Conservation (phyloP, 1,140 invertebrate genomes). For the Ips typographus region DNA sequence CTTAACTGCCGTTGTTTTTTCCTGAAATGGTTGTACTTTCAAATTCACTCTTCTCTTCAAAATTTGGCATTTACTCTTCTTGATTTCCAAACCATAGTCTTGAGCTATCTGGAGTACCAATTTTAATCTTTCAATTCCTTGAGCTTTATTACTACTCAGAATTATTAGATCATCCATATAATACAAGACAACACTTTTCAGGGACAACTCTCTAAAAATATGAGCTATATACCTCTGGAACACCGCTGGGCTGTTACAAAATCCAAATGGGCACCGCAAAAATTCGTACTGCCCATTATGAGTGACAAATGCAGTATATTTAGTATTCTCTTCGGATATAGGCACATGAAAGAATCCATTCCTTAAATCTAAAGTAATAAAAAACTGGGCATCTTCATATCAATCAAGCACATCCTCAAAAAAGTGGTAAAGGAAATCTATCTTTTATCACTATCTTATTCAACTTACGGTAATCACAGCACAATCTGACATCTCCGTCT, state of each 20-base stretch:
- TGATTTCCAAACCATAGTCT: conserved; percentile 48
- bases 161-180: conserved; percentile 42
- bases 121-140: conserved; percentile 29
- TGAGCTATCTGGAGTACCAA: conserved; percentile 28
- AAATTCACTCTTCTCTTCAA: conserved; percentile 26
- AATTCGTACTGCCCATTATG: conserved; percentile 43
- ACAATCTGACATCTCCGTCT: conserved; percentile 20
- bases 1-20: conserved; percentile 38
- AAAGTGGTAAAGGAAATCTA: conserved; percentile 45
- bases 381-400: conserved; percentile 39
- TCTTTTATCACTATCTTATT: conserved; percentile 51
- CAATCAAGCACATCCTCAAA: conserved; percentile 48
- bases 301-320: conserved; percentile 42
- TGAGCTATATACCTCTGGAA: conserved; percentile 37
- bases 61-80: conserved; percentile 46
- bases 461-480: conserved; percentile 41
- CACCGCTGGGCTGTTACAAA: conserved; percentile 33
- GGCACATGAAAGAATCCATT: conserved; percentile 44
- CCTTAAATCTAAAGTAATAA: conserved; percentile 42
- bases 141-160: conserved; percentile 24
- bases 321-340: conserved; percentile 38
- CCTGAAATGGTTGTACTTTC: conserved; percentile 38
- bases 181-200: conserved; percentile 38
- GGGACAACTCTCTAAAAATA: conserved; percentile 41
- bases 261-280: conserved; percentile 39